phyloP scores from a whole-genome alignment of 2,113 vertebrate genomes.

The Galbula dea region DNA sequence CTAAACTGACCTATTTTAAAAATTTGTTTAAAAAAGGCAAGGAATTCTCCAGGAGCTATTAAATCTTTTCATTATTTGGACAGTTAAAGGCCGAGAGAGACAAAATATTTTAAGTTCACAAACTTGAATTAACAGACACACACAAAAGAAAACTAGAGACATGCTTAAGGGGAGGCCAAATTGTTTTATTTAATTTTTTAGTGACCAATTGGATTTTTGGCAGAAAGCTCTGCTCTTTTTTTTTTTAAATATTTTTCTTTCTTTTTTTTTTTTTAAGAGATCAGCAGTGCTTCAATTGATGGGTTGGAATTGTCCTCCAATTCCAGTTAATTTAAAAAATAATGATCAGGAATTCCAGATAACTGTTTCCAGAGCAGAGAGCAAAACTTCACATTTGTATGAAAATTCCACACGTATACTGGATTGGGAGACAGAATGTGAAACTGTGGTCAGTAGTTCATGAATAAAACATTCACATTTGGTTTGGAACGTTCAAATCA shows the following conservation, averaged over 20 bases:
- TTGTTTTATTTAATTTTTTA: conserved; percentile 79
- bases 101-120: background rate
- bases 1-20: accelerated
- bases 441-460: conserved; percentile 75
- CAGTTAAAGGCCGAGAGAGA: background rate
- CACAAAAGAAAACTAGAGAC: conserved; percentile 50
- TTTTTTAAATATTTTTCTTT: background rate
- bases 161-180: conserved; percentile 75
- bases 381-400: conserved; percentile 63
- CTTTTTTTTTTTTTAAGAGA: background rate
- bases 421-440: conserved; percentile 62
- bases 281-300: conserved; percentile 55
- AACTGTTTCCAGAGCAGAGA: conserved; percentile 64
- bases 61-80: too few species aligned
- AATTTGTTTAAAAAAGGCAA: accelerated
- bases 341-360: conserved; percentile 51
- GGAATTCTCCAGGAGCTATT: background rate
- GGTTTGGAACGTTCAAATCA: conserved; percentile 65
- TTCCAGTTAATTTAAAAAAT: conserved; percentile 58
- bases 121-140: background rate
- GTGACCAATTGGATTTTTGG: conserved; percentile 64
- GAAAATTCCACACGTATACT: conserved; percentile 58
- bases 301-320: conserved; percentile 43
- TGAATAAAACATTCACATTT: conserved; percentile 74
- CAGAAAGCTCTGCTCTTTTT: conserved; percentile 42